Evolutionary conservation across 35 echinoderm and acorn worm genomes (phyloP).

Genomic region (Chiridota heheva): DNA sequence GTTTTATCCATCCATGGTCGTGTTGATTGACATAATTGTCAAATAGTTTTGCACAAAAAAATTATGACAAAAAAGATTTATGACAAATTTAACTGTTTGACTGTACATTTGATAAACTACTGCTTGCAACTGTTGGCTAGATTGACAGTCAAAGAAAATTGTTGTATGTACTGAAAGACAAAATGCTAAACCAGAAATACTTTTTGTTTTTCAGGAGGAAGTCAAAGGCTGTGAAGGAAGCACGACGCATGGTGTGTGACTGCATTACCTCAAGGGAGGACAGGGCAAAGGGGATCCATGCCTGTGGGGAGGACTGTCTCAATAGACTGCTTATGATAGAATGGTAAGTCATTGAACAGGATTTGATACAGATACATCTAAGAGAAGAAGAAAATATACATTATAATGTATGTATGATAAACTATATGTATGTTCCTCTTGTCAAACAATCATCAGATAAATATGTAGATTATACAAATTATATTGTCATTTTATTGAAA

Average conservation of each 20-base stretch:
- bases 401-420: not conserved
- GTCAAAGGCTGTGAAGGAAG: conserved; percentile 94
- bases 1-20: too few relatives aligned
- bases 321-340: conserved; percentile 99
- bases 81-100: too few relatives aligned
- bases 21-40: too few relatives aligned
- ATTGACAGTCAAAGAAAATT: too few relatives aligned
- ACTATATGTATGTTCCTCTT: not conserved
- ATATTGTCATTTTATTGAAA: not conserved
- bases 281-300: conserved; percentile 45
- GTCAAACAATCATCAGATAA: not conserved
- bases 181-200: too few relatives aligned
- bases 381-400: too few relatives aligned
- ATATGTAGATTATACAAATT: not conserved
- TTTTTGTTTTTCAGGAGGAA: conserved; percentile 48
- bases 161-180: too few relatives aligned
- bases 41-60: too few relatives aligned
- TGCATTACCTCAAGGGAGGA: conserved; percentile 86
- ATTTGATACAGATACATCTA: too few relatives aligned
- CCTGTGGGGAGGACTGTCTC: conserved; percentile 94
- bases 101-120: too few relatives aligned
- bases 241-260: conserved; percentile 82
- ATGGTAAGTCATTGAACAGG: conserved; percentile 65
- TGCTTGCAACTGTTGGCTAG: too few relatives aligned
- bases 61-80: too few relatives aligned